These are phyloP conservation scores for Sphaerodactylus townsendi DNA, from an alignment of 2,113 vertebrate species.

Conservation along the genomic window DNA sequence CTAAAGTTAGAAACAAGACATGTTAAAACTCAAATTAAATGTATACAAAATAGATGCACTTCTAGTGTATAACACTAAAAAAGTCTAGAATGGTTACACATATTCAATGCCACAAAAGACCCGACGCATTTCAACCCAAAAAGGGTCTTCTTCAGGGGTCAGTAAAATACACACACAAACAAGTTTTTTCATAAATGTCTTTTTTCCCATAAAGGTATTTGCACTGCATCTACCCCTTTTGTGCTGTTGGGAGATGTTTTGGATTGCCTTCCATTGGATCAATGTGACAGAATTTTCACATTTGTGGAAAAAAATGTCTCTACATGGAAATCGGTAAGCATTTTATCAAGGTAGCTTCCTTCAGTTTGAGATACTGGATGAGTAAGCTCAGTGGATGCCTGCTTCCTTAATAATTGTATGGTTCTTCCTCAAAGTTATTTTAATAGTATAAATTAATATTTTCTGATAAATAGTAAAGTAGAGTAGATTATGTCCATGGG, in stretches of 20 bases:
- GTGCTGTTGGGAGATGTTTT: conserved; percentile 93
- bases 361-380: background rate
- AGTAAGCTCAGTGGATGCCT: background rate
- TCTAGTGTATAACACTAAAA: too few relatives aligned
- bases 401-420: background rate
- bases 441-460: background rate
- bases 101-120: too few relatives aligned
- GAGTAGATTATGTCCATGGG: too few relatives aligned
- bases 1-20: too few relatives aligned
- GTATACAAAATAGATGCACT: too few relatives aligned
- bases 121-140: too few relatives aligned
- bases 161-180: too few relatives aligned
- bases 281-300: conserved; percentile 95
- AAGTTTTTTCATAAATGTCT: background rate
- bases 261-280: conserved; percentile 95
- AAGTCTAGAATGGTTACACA: too few relatives aligned
- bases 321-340: conserved; percentile 95
- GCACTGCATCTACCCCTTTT: conserved; percentile 94
- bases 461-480: too few relatives aligned
- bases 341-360: background rate
- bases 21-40: too few relatives aligned
- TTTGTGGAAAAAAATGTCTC: conserved; percentile 98
- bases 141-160: too few relatives aligned
- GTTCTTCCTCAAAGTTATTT: background rate
- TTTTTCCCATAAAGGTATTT: conserved; percentile 81